These are phyloP conservation scores for Acanthosepion lycidas DNA, from an alignment of 2,888 invertebrate species.

Conservation along the genomic window DNA sequence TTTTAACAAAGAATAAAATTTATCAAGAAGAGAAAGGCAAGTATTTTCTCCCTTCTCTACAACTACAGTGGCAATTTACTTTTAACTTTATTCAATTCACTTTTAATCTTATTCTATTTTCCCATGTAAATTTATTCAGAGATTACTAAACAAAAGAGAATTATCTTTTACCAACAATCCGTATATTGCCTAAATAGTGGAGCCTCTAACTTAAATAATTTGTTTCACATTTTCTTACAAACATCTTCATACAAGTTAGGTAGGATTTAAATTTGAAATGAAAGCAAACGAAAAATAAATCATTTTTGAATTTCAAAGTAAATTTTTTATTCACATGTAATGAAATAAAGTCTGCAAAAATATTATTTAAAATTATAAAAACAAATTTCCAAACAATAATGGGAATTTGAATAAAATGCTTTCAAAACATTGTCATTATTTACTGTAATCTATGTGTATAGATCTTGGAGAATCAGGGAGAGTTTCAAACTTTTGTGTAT, in stretches of 20 bases:
- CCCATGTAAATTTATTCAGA: background rate
- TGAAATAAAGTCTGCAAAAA: background rate
- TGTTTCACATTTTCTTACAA: background rate
- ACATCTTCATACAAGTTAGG: background rate
- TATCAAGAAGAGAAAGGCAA: background rate
- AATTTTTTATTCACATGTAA: background rate
- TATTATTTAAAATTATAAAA: background rate
- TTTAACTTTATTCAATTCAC: background rate
- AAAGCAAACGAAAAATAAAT: background rate
- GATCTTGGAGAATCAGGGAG: background rate
- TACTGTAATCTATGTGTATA: background rate
- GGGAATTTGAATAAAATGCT: background rate
- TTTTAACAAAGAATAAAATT: background rate
- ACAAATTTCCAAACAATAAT: background rate
- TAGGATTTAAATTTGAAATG: background rate
- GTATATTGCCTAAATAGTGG: background rate
- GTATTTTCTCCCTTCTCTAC: background rate
- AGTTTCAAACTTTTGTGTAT: background rate
- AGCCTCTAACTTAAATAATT: background rate
- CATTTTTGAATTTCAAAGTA: background rate
- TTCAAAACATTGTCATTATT: background rate
- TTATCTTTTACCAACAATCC: background rate
- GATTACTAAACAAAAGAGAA: background rate
- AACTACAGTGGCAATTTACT: background rate
- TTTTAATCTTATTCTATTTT: background rate